Conservation (phyloP, 2,888 invertebrate genomes). For the Ischnus inquisitorius region DNA sequence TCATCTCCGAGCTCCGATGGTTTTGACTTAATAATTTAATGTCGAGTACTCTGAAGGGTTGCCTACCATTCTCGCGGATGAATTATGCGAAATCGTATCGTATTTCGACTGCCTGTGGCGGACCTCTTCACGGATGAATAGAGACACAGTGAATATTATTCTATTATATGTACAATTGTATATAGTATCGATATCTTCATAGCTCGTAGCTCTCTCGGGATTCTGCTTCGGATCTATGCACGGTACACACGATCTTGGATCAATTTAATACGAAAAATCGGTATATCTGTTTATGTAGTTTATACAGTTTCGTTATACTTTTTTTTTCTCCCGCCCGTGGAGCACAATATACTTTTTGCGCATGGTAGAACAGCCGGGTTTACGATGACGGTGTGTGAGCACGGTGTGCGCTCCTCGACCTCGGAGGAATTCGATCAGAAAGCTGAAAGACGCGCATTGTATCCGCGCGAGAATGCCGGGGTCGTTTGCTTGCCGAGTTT, state of each 20-base stretch:
- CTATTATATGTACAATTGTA: background rate
- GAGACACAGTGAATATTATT: conserved; percentile 33
- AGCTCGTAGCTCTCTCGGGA: background rate
- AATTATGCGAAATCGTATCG: conserved; percentile 78
- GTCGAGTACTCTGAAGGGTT: conserved; percentile 70
- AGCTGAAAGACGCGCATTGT: conserved; percentile 67
- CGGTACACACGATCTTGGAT: background rate
- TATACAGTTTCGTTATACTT: conserved; percentile 40
- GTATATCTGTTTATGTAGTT: background rate
- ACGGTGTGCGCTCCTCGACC: conserved; percentile 34
- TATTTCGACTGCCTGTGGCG: conserved; percentile 72
- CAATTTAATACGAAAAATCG: background rate
- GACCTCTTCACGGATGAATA: conserved; percentile 67
- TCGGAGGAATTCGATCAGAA: conserved; percentile 69
- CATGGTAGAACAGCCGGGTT: conserved; percentile 56
- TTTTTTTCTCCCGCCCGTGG: background rate
- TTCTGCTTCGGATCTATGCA: background rate
- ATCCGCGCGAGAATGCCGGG: conserved; percentile 56
- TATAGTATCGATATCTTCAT: background rate
- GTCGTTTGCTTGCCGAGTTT: conserved; percentile 43
- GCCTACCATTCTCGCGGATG: conserved; percentile 67
- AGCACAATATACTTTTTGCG: background rate
- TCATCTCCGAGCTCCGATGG: conserved; percentile 80
- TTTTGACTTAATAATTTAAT: conserved; percentile 85
- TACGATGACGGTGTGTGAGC: conserved; percentile 42